Conservation (phyloP, 2,113 vertebrate genomes). For the Ginglymostoma cirratum region DNA sequence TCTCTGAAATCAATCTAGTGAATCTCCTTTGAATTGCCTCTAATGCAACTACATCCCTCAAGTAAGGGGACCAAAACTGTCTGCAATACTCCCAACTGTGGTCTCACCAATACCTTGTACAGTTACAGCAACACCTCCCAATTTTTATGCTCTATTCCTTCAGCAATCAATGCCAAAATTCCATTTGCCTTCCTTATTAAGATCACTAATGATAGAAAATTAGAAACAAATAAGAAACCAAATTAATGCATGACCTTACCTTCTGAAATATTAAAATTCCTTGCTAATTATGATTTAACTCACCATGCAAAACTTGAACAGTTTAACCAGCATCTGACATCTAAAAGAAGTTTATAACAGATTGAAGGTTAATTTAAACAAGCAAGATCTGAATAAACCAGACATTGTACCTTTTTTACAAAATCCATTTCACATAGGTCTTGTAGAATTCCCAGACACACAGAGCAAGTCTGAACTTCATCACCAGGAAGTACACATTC, state of each 20-base stretch:
- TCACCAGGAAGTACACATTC: background rate
- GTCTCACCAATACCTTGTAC: too few species aligned
- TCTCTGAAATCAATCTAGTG: too few species aligned
- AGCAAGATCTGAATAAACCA: background rate
- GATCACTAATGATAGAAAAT: background rate
- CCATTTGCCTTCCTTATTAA: background rate
- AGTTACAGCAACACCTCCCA: too few species aligned
- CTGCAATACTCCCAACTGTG: too few species aligned
- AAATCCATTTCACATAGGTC: slow-evolving; percentile 66
- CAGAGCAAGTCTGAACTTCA: slow-evolving; percentile 58
- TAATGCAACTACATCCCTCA: too few species aligned
- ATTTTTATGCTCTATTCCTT: too few species aligned
- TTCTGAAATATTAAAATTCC: background rate
- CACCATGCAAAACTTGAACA: background rate
- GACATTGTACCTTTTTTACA: slow-evolving; percentile 66
- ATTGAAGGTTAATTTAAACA: background rate
- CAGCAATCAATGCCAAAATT: too few species aligned
- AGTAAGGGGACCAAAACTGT: too few species aligned
- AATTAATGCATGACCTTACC: background rate
- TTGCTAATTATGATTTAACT: slow-evolving; percentile 1
- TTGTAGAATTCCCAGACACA: slow-evolving; percentile 85
- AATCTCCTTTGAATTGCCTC: too few species aligned
- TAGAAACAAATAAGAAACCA: slow-evolving; percentile 1
- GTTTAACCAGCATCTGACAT: background rate
- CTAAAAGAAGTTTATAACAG: background rate